These are phyloP conservation scores for Stercorarius parasiticus DNA, from an alignment of 2,113 vertebrate species.

Conservation along the genomic window DNA sequence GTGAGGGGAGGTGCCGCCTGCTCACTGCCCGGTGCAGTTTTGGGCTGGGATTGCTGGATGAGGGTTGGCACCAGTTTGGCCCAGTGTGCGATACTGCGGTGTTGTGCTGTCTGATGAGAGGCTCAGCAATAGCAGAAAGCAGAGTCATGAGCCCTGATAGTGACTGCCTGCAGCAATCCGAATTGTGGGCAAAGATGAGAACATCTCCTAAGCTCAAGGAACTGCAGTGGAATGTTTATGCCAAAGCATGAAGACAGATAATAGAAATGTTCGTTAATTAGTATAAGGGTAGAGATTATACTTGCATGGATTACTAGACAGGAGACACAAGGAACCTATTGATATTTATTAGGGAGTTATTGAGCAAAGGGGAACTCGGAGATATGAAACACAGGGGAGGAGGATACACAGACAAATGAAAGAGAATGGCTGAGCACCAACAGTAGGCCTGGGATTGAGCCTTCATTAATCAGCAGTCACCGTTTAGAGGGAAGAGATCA, in stretches of 20 bases:
- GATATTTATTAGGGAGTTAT: not conserved
- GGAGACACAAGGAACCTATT: not conserved
- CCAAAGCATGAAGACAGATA: not conserved
- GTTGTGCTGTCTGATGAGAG: not conserved
- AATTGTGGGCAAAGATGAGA: not conserved
- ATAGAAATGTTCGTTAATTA: not conserved
- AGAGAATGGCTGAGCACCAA: not conserved
- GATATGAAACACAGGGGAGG: not conserved
- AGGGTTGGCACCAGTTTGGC: not conserved
- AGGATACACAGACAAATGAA: not conserved
- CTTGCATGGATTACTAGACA: not conserved
- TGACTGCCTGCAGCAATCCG: not conserved
- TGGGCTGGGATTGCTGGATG: not conserved
- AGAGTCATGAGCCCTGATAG: not conserved
- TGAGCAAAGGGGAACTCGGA: not conserved
- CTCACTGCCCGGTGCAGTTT: not conserved
- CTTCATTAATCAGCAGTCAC: not conserved
- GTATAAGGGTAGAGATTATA: not conserved
- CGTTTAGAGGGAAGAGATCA: not conserved
- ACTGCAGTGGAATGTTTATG: not conserved
- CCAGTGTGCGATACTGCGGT: not conserved
- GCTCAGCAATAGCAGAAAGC: not conserved
- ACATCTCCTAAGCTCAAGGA: not conserved
- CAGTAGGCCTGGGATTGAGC: not conserved
- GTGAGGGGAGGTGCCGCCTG: not conserved